These are phyloP conservation scores for Geotria australis DNA, from an alignment of 2,797 vertebrate species.

Conservation along the genomic window DNA sequence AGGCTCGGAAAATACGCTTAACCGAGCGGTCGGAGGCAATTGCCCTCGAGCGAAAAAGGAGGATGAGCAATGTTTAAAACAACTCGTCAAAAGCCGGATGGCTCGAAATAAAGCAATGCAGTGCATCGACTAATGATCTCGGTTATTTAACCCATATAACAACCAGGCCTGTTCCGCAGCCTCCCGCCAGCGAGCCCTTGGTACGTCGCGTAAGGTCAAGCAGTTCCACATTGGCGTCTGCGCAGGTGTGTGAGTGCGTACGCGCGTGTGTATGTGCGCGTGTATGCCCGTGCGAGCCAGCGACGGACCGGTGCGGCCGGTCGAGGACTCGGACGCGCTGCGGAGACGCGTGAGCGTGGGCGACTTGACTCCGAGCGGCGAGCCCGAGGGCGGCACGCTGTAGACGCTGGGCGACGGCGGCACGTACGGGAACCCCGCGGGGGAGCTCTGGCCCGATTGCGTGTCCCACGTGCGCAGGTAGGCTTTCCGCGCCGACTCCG, in stretches of 20 bases:
- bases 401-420: constrained; percentile 55
- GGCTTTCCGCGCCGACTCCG: constrained; percentile 64
- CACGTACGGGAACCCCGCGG: constrained; percentile 22
- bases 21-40: no score
- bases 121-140: no score
- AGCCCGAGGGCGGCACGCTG: constrained; percentile 30
- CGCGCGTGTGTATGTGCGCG: background rate
- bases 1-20: no score
- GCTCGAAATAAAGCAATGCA: no score
- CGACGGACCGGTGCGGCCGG: constrained; percentile 4
- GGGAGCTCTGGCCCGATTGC: constrained; percentile 25
- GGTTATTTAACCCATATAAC: no score
- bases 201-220: no score
- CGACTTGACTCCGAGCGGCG: constrained; percentile 48
- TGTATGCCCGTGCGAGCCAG: background rate
- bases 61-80: no score
- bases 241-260: background rate
- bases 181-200: no score
- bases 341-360: constrained; percentile 49
- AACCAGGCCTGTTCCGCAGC: no score
- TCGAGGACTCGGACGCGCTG: constrained; percentile 75
- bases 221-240: background rate
- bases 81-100: no score
- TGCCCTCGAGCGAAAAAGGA: no score
- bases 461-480: constrained; percentile 77